Conservation (phyloP, 2,797 vertebrate species). For the Scolopax rusticola region DNA sequence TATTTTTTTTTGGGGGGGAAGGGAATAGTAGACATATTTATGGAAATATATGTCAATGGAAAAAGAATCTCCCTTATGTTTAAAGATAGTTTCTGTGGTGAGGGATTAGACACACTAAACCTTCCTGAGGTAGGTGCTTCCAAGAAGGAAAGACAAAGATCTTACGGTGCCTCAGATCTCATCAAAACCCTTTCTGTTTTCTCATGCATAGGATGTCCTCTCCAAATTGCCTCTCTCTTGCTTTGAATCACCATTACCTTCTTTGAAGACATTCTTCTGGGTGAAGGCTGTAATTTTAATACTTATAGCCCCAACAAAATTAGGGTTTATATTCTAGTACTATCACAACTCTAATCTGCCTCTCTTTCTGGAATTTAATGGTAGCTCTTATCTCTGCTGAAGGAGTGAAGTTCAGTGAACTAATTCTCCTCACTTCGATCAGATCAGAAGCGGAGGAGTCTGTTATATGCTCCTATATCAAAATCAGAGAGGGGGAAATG, state of each 20-base stretch:
- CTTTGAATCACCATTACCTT: not conserved
- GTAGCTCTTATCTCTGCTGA: not conserved
- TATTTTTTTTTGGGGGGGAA: not conserved
- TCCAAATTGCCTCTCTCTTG: not conserved
- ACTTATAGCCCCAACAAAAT: not conserved
- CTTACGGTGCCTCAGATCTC: not conserved
- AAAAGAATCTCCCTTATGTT: not conserved
- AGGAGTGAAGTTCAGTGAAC: not conserved
- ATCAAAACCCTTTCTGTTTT: not conserved
- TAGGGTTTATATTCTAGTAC: not conserved
- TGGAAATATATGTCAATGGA: not conserved
- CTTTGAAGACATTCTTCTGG: not conserved
- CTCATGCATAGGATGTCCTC: not conserved
- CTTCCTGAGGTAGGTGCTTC: not conserved
- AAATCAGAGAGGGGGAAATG: not conserved
- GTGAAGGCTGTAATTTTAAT: not conserved
- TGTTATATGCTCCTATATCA: not conserved
- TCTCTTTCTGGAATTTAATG: not conserved
- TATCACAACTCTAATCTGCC: not conserved
- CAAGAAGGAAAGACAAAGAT: not conserved
- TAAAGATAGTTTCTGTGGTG: not conserved
- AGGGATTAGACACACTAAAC: not conserved
- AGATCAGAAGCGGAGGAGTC: not conserved
- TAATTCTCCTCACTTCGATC: not conserved
- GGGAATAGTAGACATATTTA: not conserved